Evolutionary conservation across 2,888 invertebrate genomes (phyloP).

Genomic region (Toxonevra muliebris): DNA sequence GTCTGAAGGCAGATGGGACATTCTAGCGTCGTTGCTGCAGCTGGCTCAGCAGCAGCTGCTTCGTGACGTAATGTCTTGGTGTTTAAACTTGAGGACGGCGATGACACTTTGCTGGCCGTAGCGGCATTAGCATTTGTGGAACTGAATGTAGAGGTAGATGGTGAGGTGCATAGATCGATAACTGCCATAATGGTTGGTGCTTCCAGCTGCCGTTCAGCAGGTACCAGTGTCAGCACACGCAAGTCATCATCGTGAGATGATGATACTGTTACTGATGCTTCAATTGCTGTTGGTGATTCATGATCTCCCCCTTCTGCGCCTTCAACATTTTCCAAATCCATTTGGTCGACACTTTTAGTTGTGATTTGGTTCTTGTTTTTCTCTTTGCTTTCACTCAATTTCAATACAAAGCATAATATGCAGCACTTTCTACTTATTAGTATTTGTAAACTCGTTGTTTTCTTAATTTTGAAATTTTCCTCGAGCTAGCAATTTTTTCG

Average conservation of each 20-base stretch:
- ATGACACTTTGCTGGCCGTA: background rate
- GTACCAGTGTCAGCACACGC: background rate
- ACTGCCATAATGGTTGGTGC: constrained; percentile 2
- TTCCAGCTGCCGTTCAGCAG: background rate
- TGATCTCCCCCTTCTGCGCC: too few species aligned
- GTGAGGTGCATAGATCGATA: constrained; percentile 26
- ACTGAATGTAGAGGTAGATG: constrained; percentile 20
- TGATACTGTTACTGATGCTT: constrained; percentile 2
- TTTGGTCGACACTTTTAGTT: too few species aligned
- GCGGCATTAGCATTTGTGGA: background rate
- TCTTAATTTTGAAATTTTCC: too few species aligned
- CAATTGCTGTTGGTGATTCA: background rate
- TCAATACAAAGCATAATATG: too few species aligned
- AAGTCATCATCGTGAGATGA: background rate
- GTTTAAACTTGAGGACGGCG: too few species aligned
- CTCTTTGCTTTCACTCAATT: too few species aligned
- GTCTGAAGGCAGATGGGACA: constrained; percentile 93
- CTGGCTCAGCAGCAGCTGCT: constrained; percentile 13
- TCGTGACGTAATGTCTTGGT: background rate
- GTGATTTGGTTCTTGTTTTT: too few species aligned
- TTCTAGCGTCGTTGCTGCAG: constrained; percentile 66
- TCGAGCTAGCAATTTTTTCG: too few species aligned
- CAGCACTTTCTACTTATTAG: too few species aligned
- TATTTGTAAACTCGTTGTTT: too few species aligned
- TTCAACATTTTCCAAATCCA: too few species aligned